Base-by-base conservation (phyloP, 2,113 vertebrate species). In the Sprattus sprattus region DNA sequence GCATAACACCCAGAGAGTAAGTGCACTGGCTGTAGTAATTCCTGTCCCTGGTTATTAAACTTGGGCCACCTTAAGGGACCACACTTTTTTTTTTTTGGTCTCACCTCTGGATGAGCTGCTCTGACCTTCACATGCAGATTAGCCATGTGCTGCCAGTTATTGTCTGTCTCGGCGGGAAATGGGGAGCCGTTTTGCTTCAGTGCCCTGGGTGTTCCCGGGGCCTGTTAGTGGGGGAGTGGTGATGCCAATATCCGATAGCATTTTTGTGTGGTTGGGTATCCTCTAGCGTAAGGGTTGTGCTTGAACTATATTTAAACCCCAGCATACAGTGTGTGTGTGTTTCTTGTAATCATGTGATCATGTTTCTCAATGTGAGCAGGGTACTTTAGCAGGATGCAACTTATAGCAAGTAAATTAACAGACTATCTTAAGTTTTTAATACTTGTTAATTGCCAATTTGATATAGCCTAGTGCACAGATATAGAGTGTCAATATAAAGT, bases 81-180 rank as follows among this genome's bases (percentile, higher is more conserved):
- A 39, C 28, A 78, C 71, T 71, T 95, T 90, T 92, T 92, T 95
- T 90, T 92, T 92, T 91, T 93, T 49, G 90, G 94, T 93, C 94
- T 94, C 93, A 90, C 95, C 93, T 94, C 94, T 91, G 88, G 90
- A 92, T 93, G 93, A 90, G 89, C 94, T 92, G 95, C 92, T 84
- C 88, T 96, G 96, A 97, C 96, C 96, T 96, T 95, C 95, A 78
- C 95, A 96, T 96, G 96, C 92, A 97, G 96, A 97, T 97, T 94
- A 97, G 96, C 96, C 96, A 93, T 95, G 96, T 95, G 96, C 92
- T 93, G 92, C 90, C 92, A 94, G 90, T 86, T 90, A 90, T 84
- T 84, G n/a, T 78, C 86, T 47, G 93, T 95, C 92, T 92, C 94
- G 82, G 94, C 93, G 93, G 94, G 93, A 95, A 94, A 88, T 86